These are phyloP conservation scores for Noctua pronuba DNA, from an alignment of 2,888 invertebrate species.

Conservation along the genomic window DNA sequence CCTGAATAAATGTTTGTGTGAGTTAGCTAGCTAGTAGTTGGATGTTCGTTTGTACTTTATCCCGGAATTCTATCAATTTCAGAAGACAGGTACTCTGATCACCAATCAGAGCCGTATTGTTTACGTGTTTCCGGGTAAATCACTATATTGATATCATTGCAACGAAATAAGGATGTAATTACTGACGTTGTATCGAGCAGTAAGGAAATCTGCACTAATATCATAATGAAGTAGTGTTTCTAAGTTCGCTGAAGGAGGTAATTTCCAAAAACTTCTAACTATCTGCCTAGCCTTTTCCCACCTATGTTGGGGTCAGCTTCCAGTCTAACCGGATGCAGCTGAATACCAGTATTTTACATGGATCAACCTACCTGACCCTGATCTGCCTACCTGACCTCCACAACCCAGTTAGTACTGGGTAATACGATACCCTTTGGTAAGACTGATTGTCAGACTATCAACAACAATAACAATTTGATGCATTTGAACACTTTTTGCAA, in stretches of 20 bases:
- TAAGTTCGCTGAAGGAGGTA: not conserved
- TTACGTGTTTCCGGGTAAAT: not conserved
- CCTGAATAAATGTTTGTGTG: constrained; percentile 47
- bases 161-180: not conserved
- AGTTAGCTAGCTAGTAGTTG: constrained; percentile 41
- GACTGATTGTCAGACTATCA: too few species aligned
- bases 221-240: not conserved
- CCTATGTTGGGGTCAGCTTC: too few species aligned
- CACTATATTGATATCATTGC: not conserved
- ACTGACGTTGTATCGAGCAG: not conserved
- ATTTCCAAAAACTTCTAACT: too few species aligned
- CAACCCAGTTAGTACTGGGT: too few species aligned
- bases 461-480: not conserved
- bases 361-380: too few species aligned
- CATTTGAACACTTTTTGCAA: not conserved
- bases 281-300: too few species aligned
- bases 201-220: not conserved
- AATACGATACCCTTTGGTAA: too few species aligned
- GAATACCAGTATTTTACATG: too few species aligned
- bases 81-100: not conserved
- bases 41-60: constrained; percentile 16
- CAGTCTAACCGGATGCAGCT: too few species aligned
- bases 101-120: too few species aligned
- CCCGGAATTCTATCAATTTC: constrained; percentile 19
- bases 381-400: too few species aligned